These are phyloP conservation scores for Creontiades dilutus DNA, from an alignment of 2,888 invertebrate genomes.

Conservation along the genomic window DNA sequence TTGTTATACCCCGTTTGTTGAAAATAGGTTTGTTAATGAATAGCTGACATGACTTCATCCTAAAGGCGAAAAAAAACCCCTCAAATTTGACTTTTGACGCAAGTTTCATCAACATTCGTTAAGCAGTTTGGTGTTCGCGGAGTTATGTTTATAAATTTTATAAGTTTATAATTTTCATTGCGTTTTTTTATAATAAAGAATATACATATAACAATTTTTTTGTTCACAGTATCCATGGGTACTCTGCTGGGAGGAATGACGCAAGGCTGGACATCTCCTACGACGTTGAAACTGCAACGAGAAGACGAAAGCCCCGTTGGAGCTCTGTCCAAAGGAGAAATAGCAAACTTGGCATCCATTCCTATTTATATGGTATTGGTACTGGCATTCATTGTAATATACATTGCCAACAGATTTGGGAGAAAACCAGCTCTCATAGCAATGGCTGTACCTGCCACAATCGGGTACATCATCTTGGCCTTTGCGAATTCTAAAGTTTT, in stretches of 20 bases:
- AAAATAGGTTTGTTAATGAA: too few relatives aligned
- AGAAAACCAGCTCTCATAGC: slow-evolving; percentile 17
- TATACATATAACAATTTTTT: background rate
- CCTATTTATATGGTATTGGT: background rate
- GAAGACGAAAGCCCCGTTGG: slow-evolving; percentile 52
- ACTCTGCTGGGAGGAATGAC: slow-evolving; percentile 27
- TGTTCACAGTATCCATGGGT: slow-evolving; percentile 41
- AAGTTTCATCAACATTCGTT: too few relatives aligned
- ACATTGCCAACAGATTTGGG: slow-evolving; percentile 28
- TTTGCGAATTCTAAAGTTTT: background rate
- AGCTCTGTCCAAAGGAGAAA: background rate
- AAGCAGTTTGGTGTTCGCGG: too few relatives aligned
- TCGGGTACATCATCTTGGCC: background rate
- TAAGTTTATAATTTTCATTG: too few relatives aligned
- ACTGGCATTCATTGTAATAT: background rate
- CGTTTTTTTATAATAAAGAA: too few relatives aligned
- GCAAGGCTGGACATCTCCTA: slow-evolving; percentile 49
- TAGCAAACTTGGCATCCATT: slow-evolving; percentile 4
- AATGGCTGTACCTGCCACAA: background rate
- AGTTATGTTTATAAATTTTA: too few relatives aligned
- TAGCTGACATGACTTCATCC: too few relatives aligned
- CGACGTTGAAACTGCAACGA: background rate
- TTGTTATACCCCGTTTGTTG: too few relatives aligned
- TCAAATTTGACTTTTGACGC: too few relatives aligned
- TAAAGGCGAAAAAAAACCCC: too few relatives aligned